Conservation (phyloP, 2,797 vertebrate species). For the Pogonophryne albipinna region DNA sequence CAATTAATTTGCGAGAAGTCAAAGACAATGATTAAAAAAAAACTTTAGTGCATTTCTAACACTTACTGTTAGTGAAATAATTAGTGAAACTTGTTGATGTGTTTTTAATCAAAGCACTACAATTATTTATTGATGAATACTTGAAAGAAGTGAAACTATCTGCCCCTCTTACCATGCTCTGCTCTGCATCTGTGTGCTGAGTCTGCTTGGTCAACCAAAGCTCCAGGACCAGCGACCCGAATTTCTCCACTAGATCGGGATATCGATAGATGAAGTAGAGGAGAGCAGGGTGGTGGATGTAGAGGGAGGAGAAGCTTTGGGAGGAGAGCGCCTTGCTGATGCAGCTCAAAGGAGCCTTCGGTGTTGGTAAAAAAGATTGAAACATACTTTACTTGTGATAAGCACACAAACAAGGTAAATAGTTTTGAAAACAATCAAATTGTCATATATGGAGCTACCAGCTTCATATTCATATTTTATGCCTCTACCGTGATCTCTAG, state of each 20-base stretch:
- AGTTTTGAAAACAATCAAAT: too few species aligned
- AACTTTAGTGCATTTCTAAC: not conserved
- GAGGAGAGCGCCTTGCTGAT: constrained; percentile 84
- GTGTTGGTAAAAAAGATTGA: constrained; percentile 18
- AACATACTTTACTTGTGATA: not conserved
- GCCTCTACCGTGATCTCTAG: too few species aligned
- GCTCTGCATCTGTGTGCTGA: constrained; percentile 20
- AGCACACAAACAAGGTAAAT: too few species aligned
- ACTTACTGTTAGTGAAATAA: constrained; percentile 4
- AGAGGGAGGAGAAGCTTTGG: constrained; percentile 85
- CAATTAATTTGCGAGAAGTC: not conserved
- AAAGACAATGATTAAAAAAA: constrained; percentile 12
- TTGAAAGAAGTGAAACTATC: not conserved
- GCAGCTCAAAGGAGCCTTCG: constrained; percentile 83
- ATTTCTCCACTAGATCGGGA: constrained; percentile 87
- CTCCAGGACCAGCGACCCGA: constrained; percentile 85
- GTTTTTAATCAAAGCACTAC: constrained; percentile 6
- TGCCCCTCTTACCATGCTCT: constrained; percentile 25
- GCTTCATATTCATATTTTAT: too few species aligned
- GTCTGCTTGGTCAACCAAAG: constrained; percentile 86
- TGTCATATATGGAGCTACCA: too few species aligned
- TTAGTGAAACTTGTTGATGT: not conserved
- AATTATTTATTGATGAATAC: constrained; percentile 6
- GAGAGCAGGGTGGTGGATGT: constrained; percentile 88
- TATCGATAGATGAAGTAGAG: constrained; percentile 90